phyloP scores from a whole-genome alignment of 2,888 invertebrate genomes.

The Cephus spinipes region DNA sequence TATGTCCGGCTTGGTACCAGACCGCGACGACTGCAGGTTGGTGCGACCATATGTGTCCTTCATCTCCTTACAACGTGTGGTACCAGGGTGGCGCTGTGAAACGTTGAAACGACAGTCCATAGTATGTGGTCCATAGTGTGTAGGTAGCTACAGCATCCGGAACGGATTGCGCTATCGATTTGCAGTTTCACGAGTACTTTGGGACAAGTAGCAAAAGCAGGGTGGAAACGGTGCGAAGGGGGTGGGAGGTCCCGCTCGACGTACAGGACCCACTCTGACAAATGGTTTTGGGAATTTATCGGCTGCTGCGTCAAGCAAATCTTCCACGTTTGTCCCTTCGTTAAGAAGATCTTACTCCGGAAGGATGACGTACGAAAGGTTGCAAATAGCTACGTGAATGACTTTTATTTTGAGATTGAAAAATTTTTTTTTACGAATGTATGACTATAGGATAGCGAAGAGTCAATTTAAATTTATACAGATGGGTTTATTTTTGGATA shows the following conservation, averaged over 20 bases:
- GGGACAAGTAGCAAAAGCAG: conserved; percentile 1
- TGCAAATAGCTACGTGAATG: background rate
- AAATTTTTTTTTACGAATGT: background rate
- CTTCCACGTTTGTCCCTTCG: background rate
- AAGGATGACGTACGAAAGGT: background rate
- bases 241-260: conserved; percentile 15
- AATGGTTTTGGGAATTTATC: conserved; percentile 7
- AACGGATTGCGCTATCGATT: conserved; percentile 16
- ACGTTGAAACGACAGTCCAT: background rate
- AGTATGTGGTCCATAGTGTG: background rate
- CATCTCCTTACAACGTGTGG: conserved; percentile 7
- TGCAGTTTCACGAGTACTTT: conserved; percentile 17
- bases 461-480: no score
- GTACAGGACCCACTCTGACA: conserved; percentile 12
- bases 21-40: background rate
- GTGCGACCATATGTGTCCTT: conserved; percentile 16
- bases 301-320: background rate
- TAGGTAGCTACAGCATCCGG: background rate
- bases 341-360: background rate
- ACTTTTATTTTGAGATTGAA: background rate
- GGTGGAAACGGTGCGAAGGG: background rate
- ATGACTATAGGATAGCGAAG: background rate
- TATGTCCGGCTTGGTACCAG: background rate
- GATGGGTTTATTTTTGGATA: no score
- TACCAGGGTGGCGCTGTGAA: background rate